These are phyloP conservation scores for Drosophila diplacantha DNA, from an alignment of 2,888 invertebrate species.

Conservation along the genomic window DNA sequence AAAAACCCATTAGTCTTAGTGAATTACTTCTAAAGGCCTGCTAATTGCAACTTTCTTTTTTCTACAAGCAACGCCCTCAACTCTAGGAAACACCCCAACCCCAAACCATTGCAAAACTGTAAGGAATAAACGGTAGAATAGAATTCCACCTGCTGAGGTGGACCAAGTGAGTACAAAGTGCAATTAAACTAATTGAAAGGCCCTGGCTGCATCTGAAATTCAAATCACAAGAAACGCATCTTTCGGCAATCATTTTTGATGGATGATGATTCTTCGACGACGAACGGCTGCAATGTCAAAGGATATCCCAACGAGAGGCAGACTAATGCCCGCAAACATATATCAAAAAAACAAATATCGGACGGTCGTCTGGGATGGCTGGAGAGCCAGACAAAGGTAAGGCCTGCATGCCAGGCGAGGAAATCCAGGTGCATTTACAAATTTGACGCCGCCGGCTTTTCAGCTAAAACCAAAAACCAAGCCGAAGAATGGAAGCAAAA, in stretches of 20 bases:
- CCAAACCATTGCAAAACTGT: slow-evolving; percentile 17
- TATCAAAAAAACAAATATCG: slow-evolving; percentile 61
- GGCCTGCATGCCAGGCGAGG: slow-evolving; percentile 31
- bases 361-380: slow-evolving; percentile 16
- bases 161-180: slow-evolving; percentile 30
- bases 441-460: slow-evolving; percentile 71
- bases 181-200: slow-evolving; percentile 70
- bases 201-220: slow-evolving; percentile 61
- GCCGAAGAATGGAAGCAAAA: slow-evolving; percentile 51
- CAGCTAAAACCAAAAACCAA: slow-evolving; percentile 56
- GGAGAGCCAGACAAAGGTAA: slow-evolving; percentile 49
- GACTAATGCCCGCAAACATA: slow-evolving; percentile 56
- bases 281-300: slow-evolving; percentile 67
- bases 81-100: background rate
- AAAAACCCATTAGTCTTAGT: slow-evolving; percentile 8
- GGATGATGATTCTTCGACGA: slow-evolving; percentile 61
- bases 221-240: slow-evolving; percentile 68
- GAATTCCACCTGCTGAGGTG: slow-evolving; percentile 56
- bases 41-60: slow-evolving; percentile 22
- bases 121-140: slow-evolving; percentile 11
- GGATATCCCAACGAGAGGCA: slow-evolving; percentile 57
- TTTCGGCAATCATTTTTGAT: slow-evolving; percentile 72
- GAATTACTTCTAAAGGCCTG: slow-evolving; percentile 13
- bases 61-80: slow-evolving; percentile 14
- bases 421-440: slow-evolving; percentile 73